Percentiles rank a stretch among this genome's conserved stretches.
Conservation (phyloP, 2,888 invertebrate genomes). For the Gastrophysa polygoni region DNA sequence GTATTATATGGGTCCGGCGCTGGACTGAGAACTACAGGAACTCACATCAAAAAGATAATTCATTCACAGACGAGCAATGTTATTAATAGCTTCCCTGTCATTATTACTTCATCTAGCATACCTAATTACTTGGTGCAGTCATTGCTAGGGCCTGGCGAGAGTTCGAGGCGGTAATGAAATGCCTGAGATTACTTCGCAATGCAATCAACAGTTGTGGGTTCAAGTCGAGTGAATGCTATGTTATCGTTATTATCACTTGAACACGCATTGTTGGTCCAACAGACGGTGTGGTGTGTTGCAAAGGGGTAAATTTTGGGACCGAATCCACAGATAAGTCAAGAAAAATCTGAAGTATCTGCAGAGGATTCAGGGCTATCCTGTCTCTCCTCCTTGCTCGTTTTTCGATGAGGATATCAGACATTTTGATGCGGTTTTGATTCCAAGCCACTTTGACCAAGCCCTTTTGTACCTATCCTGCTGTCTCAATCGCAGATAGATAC, state of each 20-base stretch:
- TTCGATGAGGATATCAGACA: no score
- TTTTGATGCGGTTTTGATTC: no score
- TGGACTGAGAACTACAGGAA: conserved; percentile 22
- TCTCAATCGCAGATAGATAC: no score
- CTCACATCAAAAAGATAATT: conserved; percentile 24
- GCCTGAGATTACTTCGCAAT: not conserved
- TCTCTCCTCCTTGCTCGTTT: no score
- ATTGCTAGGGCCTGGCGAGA: conserved; percentile 28
- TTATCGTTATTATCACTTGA: not conserved
- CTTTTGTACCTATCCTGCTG: no score
- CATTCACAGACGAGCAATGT: conserved; percentile 27
- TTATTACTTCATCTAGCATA: conserved; percentile 33
- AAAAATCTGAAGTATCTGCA: no score
- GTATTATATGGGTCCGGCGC: conserved; percentile 29
- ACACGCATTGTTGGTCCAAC: not conserved
- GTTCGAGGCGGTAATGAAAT: conserved; percentile 26
- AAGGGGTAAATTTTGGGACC: not conserved
- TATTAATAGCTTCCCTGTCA: conserved; percentile 33
- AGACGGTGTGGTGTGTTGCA: not conserved
- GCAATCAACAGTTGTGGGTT: not conserved
- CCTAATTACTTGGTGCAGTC: conserved; percentile 23
- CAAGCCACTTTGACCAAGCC: no score
- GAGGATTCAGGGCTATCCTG: no score
- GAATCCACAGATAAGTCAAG: not conserved
- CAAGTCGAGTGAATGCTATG: not conserved